phyloP scores from a whole-genome alignment of 1,140 invertebrate species.

The Notospermus geniculatus region DNA sequence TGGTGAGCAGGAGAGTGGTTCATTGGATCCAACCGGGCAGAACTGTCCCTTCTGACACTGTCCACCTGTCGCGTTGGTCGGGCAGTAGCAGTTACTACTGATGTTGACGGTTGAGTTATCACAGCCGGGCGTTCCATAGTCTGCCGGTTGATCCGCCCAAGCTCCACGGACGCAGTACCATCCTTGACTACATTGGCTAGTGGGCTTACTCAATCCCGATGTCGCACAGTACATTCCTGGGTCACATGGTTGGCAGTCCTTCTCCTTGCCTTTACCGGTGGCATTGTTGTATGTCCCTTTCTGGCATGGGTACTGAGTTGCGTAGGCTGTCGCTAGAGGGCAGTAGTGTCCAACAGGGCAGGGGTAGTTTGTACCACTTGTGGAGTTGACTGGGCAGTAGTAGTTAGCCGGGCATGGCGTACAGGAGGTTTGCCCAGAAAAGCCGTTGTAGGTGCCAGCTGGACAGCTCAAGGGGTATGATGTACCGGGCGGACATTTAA shows the following conservation, averaged over 20 bases:
- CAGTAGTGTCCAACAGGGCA: conserved; percentile 49
- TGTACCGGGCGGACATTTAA: conserved; percentile 49
- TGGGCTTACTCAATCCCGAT: conserved; percentile 31
- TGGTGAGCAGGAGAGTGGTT: conserved; percentile 34
- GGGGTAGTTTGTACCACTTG: conserved; percentile 31
- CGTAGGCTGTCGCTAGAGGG: conserved; percentile 35
- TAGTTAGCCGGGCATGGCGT: conserved; percentile 40
- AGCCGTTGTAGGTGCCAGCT: conserved; percentile 43
- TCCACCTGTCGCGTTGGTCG: conserved; percentile 46
- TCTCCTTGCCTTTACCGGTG: conserved; percentile 30
- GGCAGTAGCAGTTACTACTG: conserved; percentile 36
- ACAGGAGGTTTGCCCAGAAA: conserved; percentile 34
- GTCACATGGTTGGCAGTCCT: conserved; percentile 41
- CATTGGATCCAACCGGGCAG: conserved; percentile 41
- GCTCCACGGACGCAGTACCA: conserved; percentile 49
- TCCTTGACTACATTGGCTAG: conserved; percentile 39
- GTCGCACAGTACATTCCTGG: conserved; percentile 42
- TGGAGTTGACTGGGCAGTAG: conserved; percentile 49
- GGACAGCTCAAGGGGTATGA: conserved; percentile 46
- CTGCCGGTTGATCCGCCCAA: conserved; percentile 37
- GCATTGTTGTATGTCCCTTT: conserved; percentile 38
- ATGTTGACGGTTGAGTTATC: conserved; percentile 9
- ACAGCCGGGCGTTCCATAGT: conserved; percentile 27
- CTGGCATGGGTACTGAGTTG: conserved; percentile 38
- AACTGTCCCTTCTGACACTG: conserved; percentile 42